A percentile compares a stretch with the other conserved stretches of the same genome.
These are phyloP conservation scores for Ceratina calcarata DNA, from an alignment of 1,140 invertebrate species.

Conservation along the genomic window DNA sequence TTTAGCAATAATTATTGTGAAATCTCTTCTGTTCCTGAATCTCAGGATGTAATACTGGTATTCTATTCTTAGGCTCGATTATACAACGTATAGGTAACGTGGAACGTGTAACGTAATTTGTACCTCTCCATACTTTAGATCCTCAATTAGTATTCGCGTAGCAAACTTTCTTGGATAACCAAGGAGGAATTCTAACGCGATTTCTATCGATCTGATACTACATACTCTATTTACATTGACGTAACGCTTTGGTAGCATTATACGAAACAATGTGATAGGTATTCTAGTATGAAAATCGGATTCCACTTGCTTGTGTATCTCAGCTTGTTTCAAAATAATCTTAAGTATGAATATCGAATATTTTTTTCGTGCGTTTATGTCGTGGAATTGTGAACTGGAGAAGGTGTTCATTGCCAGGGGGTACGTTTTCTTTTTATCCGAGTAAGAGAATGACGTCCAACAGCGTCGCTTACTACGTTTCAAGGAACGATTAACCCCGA, in stretches of 20 bases:
- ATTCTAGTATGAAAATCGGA: no score
- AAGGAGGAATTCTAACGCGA: not conserved
- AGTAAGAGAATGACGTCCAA: conserved; percentile 3
- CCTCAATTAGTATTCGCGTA: not conserved
- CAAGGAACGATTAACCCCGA: conserved; percentile 59
- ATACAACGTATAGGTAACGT: not conserved
- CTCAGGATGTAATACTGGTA: not conserved
- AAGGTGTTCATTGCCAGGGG: not conserved
- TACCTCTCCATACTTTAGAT: not conserved
- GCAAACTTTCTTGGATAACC: not conserved
- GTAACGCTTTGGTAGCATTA: not conserved
- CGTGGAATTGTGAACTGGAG: no score
- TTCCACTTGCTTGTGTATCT: no score
- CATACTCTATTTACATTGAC: conserved; percentile 3
- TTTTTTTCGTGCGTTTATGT: no score
- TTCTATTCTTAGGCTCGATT: not conserved
- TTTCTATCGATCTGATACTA: not conserved
- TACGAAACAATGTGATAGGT: not conserved
- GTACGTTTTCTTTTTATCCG: conserved; percentile 23
- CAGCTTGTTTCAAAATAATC: no score
- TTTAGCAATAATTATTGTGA: not conserved
- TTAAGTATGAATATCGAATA: no score
- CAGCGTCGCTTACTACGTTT: conserved; percentile 62
- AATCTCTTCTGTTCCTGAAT: not conserved
- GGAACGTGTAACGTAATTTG: not conserved